Percentiles rank a stretch among this genome's conserved stretches.
Conservation (phyloP, 2,113 vertebrate genomes). For the Tragelaphus buxtoni region DNA sequence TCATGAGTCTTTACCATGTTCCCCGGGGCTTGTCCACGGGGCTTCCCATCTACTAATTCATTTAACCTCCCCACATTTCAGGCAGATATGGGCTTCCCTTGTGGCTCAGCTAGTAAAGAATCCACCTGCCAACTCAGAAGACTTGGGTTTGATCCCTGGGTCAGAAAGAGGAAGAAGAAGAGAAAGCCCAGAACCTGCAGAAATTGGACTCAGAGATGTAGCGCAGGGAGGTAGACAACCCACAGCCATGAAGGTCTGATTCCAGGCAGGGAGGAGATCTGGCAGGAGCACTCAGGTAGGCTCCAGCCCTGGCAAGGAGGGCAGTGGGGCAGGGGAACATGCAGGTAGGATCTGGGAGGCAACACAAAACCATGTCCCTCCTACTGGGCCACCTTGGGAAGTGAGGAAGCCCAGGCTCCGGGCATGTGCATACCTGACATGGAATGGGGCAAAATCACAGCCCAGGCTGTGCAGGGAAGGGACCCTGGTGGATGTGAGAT, state of each 20-base stretch:
- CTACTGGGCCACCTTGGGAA: not conserved
- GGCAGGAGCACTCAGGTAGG: not conserved
- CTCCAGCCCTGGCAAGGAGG: no score
- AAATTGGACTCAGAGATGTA: not conserved
- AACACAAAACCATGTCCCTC: not conserved
- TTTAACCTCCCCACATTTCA: not conserved
- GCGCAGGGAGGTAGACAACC: not conserved
- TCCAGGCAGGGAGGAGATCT: not conserved
- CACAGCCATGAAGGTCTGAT: not conserved
- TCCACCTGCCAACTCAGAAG: not conserved
- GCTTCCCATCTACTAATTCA: not conserved
- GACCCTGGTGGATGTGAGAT: not conserved
- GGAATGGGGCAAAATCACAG: not conserved
- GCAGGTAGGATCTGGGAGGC: not conserved
- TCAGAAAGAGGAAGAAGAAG: not conserved
- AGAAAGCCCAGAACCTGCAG: not conserved
- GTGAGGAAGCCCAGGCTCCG: not conserved
- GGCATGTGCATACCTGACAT: no score
- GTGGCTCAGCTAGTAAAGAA: not conserved
- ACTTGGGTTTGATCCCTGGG: not conserved
- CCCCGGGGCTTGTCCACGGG: not conserved
- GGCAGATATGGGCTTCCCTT: not conserved
- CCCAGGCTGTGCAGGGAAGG: not conserved
- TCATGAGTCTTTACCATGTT: not conserved
- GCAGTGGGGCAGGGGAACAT: not conserved